Percentiles rank a stretch among this genome's conserved stretches.
These are phyloP conservation scores for Crotalus adamanteus DNA, from an alignment of 2,797 vertebrate genomes.

Conservation along the genomic window DNA sequence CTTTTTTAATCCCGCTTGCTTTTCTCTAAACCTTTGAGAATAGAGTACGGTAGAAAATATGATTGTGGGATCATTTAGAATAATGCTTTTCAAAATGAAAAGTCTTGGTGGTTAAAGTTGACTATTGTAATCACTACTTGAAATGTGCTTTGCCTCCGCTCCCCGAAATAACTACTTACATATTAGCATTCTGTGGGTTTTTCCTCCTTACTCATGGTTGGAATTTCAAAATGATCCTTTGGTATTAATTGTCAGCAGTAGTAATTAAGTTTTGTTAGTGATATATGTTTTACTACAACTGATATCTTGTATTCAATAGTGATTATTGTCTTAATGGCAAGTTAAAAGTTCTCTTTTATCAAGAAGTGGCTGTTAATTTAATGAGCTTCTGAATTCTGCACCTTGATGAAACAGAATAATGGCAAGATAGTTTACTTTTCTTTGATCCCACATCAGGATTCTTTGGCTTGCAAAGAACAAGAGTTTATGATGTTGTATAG, in stretches of 20 bases:
- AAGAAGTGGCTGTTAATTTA: not conserved
- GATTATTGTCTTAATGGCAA: not conserved
- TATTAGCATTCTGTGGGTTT: not conserved
- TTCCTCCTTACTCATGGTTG: not conserved
- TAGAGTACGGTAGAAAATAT: not conserved
- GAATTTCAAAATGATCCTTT: not conserved
- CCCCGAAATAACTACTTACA: not conserved
- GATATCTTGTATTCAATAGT: not conserved
- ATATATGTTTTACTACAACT: not conserved
- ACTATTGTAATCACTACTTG: not conserved
- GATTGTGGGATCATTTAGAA: not conserved
- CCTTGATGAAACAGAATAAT: not conserved
- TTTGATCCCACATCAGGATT: not conserved
- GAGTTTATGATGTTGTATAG: not conserved
- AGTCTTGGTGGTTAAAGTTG: not conserved
- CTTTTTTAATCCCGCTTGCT: fast-evolving
- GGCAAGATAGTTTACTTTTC: not conserved
- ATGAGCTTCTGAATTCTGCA: not conserved
- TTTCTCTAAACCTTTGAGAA: not conserved
- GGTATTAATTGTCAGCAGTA: not conserved
- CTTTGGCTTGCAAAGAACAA: not conserved
- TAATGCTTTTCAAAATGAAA: not conserved
- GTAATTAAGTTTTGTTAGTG: not conserved
- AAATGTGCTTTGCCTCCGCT: not conserved
- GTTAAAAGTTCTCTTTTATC: not conserved